Evolutionary conservation across 2,888 invertebrate genomes (phyloP).

Genomic region (Andrena haemorrhoa): DNA sequence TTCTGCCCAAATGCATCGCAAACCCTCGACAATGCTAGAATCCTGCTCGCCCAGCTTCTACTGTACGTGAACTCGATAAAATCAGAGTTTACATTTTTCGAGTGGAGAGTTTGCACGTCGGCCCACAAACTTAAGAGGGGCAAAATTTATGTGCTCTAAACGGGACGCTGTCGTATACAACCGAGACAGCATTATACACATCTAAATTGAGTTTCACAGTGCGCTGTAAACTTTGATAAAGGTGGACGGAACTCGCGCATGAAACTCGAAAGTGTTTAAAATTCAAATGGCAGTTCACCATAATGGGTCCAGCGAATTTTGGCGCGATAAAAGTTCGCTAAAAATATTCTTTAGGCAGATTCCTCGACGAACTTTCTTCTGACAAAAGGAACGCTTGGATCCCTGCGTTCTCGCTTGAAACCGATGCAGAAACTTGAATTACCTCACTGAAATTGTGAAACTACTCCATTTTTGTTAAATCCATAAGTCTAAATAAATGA

Average conservation of each 20-base stretch:
- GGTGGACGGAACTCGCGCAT: slow-evolving; percentile 5
- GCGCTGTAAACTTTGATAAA: slow-evolving; percentile 34
- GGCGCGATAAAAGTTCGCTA: slow-evolving; percentile 37
- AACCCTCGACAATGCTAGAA: background rate
- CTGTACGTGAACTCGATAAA: background rate
- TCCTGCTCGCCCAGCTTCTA: background rate
- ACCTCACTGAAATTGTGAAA: too few relatives aligned
- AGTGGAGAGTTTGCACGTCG: background rate
- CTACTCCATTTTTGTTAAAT: too few relatives aligned
- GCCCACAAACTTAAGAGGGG: too few relatives aligned
- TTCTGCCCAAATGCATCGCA: background rate
- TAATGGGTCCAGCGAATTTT: slow-evolving; percentile 43
- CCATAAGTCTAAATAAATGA: too few relatives aligned
- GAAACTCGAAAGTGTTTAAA: slow-evolving; percentile 27
- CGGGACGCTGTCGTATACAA: background rate
- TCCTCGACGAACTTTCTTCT: too few relatives aligned
- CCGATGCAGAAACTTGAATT: too few relatives aligned
- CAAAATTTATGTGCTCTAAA: background rate
- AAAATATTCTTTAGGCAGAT: too few relatives aligned
- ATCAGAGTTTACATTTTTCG: slow-evolving; percentile 11
- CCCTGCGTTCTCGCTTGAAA: too few relatives aligned
- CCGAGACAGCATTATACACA: slow-evolving; percentile 7
- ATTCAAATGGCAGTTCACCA: slow-evolving; percentile 52
- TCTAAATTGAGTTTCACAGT: slow-evolving; percentile 22
- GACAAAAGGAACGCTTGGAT: too few relatives aligned